phyloP scores from a whole-genome alignment of 1,140 invertebrate genomes.

The Heliothis subflexa region DNA sequence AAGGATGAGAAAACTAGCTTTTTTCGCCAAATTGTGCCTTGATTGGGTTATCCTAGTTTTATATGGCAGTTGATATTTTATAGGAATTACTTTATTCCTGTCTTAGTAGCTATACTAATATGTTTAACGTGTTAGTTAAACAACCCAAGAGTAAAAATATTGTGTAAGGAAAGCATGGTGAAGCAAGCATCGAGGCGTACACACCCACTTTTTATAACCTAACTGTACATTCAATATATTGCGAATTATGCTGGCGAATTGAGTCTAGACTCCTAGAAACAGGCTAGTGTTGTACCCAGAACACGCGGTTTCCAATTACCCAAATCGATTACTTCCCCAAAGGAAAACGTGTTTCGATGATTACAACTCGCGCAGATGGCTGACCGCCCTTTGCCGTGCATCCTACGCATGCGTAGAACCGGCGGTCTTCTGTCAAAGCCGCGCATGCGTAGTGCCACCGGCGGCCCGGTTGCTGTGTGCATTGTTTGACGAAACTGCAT shows the following conservation, averaged over 20 bases:
- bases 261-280: neutral
- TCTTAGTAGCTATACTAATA: too few relatives aligned
- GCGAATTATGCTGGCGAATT: neutral
- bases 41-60: too few relatives aligned
- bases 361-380: constrained; percentile 13
- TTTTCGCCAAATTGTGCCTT: too few relatives aligned
- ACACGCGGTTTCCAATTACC: neutral
- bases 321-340: constrained; percentile 1
- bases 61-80: too few relatives aligned
- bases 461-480: constrained; percentile 22
- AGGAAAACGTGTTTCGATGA: neutral
- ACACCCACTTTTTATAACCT: constrained; percentile 5
- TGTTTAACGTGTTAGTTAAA: too few relatives aligned
- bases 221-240: neutral
- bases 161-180: neutral
- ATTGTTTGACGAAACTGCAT: constrained; percentile 25
- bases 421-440: neutral
- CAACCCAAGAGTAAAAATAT: too few relatives aligned
- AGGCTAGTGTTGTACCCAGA: neutral
- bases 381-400: constrained; percentile 23
- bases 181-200: neutral
- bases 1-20: too few relatives aligned
- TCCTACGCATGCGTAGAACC: neutral
- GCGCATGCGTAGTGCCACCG: constrained; percentile 3
- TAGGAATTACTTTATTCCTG: too few relatives aligned